These are phyloP conservation scores for Menidia menidia DNA, from an alignment of 2,797 vertebrate species.

Conservation along the genomic window DNA sequence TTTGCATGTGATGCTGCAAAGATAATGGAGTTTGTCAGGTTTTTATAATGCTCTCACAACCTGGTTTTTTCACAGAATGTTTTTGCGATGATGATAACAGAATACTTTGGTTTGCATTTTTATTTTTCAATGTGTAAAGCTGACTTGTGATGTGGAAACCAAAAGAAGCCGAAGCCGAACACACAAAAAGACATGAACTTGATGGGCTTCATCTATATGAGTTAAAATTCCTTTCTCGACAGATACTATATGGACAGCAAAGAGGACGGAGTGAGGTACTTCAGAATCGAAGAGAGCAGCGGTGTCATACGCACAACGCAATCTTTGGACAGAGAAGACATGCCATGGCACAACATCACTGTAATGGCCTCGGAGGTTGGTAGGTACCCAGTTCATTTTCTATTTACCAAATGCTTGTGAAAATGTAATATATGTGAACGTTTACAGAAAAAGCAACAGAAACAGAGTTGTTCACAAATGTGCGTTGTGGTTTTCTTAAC, in stretches of 20 bases:
- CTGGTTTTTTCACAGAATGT: background rate
- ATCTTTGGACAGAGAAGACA: conserved; percentile 92
- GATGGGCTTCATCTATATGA: no score
- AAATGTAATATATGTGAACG: background rate
- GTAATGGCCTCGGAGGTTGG: conserved; percentile 95
- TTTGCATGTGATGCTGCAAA: background rate
- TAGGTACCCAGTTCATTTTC: conserved; percentile 76
- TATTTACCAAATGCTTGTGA: conserved; percentile 5
- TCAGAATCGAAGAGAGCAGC: conserved; percentile 91
- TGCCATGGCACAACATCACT: conserved; percentile 94
- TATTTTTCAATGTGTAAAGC: no score
- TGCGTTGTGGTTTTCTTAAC: no score
- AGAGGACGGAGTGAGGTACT: conserved; percentile 86
- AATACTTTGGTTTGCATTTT: background rate
- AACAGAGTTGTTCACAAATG: background rate
- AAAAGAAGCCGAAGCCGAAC: no score
- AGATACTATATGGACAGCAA: conserved; percentile 92
- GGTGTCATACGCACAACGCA: conserved; percentile 91
- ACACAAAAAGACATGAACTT: background rate
- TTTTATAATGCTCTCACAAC: no score
- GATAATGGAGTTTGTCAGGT: background rate
- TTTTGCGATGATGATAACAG: background rate
- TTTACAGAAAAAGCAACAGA: background rate
- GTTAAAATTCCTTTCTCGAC: conserved; percentile 28
- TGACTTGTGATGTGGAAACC: no score